These are phyloP conservation scores for Drosophila subpulchrella DNA, from an alignment of 1,140 invertebrate genomes.

Conservation along the genomic window DNA sequence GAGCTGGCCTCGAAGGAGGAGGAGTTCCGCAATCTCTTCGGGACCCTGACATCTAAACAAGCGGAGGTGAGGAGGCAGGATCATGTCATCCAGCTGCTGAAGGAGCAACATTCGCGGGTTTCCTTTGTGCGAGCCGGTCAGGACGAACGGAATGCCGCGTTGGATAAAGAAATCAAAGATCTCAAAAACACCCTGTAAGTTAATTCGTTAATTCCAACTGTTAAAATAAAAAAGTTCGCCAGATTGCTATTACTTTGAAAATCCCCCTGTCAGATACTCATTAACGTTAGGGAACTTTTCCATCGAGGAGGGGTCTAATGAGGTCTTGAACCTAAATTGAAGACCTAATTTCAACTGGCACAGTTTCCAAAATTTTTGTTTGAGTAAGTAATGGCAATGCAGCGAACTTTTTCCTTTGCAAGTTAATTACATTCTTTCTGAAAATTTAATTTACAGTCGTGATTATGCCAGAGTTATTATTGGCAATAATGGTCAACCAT, in stretches of 20 bases:
- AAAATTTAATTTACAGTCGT: slow-evolving; percentile 16
- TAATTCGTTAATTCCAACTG: neutral
- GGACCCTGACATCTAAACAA: slow-evolving; percentile 86
- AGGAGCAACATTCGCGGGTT: slow-evolving; percentile 87
- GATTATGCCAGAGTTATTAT: slow-evolving; percentile 45
- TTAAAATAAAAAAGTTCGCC: slow-evolving; percentile 34
- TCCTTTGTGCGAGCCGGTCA: slow-evolving; percentile 87
- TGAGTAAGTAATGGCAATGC: slow-evolving; percentile 47
- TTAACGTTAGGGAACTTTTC: neutral
- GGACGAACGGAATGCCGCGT: slow-evolving; percentile 87
- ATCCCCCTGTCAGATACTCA: neutral
- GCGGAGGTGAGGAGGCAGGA: slow-evolving; percentile 86
- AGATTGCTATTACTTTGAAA: slow-evolving; percentile 14
- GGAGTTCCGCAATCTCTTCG: slow-evolving; percentile 86
- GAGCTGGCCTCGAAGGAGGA: slow-evolving; percentile 86
- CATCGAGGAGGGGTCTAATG: neutral
- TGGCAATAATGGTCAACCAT: slow-evolving; percentile 39
- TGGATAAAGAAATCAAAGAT: slow-evolving; percentile 85
- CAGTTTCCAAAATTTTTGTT: slow-evolving; percentile 18
- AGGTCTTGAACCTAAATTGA: neutral
- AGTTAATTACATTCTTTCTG: neutral
- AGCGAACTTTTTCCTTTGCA: slow-evolving; percentile 17
- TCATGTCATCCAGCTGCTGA: slow-evolving; percentile 87
- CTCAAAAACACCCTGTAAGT: slow-evolving; percentile 67
- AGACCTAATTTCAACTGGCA: slow-evolving; percentile 1